Conservation (phyloP, 2,888 invertebrate species). For the Drosophila meridiana region DNA sequence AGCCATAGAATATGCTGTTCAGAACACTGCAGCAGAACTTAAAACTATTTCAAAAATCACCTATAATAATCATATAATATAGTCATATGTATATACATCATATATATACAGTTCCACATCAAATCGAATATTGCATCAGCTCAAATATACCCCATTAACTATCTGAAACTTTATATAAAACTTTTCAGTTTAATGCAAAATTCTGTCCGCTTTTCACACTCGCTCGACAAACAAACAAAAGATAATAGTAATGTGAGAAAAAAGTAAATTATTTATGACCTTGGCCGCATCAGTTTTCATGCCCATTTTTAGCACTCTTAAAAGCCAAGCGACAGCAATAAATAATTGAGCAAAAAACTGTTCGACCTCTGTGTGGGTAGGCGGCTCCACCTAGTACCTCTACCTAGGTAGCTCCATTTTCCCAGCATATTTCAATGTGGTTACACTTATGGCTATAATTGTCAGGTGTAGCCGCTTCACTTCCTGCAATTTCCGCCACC, state of each 20-base stretch:
- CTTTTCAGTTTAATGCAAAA: slow-evolving; percentile 5
- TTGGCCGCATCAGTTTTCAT: slow-evolving; percentile 47
- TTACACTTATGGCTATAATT: slow-evolving; percentile 67
- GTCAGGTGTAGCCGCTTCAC: slow-evolving; percentile 67
- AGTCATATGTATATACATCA: no score
- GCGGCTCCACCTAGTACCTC: background rate
- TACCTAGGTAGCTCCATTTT: background rate
- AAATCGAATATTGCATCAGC: background rate
- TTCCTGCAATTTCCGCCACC: slow-evolving; percentile 72
- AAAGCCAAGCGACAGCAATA: slow-evolving; percentile 48
- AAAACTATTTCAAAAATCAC: no score
- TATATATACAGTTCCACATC: no score
- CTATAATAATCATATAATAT: no score
- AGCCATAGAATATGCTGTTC: no score
- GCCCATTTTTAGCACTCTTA: slow-evolving; percentile 53
- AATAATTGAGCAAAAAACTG: slow-evolving; percentile 44
- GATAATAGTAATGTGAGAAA: background rate
- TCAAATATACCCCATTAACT: background rate
- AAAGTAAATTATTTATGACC: slow-evolving; percentile 40
- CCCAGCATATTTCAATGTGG: slow-evolving; percentile 4
- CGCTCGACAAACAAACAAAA: background rate
- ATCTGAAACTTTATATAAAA: background rate
- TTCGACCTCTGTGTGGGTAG: background rate
- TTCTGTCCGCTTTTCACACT: background rate
- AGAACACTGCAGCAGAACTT: no score